Base-by-base conservation (phyloP, 2,113 vertebrate genomes). In the Poeciliopsis retropinna region DNA sequence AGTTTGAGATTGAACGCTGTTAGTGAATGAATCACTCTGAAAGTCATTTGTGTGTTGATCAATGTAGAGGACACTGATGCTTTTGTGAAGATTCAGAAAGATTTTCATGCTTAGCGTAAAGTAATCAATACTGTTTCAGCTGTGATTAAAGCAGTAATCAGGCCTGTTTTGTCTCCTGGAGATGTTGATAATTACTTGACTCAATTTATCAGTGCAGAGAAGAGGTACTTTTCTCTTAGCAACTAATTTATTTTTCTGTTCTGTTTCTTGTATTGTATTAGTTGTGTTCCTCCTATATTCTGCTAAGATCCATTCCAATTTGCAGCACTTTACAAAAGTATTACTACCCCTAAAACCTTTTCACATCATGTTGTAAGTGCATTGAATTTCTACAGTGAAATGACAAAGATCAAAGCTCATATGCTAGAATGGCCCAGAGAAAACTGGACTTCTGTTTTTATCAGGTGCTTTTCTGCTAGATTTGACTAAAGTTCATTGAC, bases 81-180 rank as follows among this genome's bases (percentile, higher is more conserved):
- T 2, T 67, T 85, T 81, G 88, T 75, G 83, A 88, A 70, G 73
- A 80, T 80, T 79, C 37, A 77, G 81, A 78, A 81, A 72, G 76
- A 30, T 25, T 75, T 61, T 37, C 2, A 57, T 72, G 72, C 70
- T 27, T 68, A 75, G 71, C 70, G 14, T 15, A 30, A 72, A 60
- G 70, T 32, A 86, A 88, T 90, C 82, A 78, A 68, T 72, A 76
- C 66, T 47, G 71, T 80, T 63, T 80, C 39, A 39, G 84, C 76
- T 79, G 72, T 88, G 77, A 87, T 88, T 83, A 83, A 83, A 90
- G 76, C 76, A 75, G 62, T 78, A 70, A 75, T 81, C 74, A 64
- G 82, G 82, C 73, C 75, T 73, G 75, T 80, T 83, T 60, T 5
- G 51, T 74, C 72, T 69, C 60, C 34, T 60, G 75, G 10, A 70